phyloP scores from a whole-genome alignment of 2,888 invertebrate species.

The Steinernema hermaphroditum region DNA sequence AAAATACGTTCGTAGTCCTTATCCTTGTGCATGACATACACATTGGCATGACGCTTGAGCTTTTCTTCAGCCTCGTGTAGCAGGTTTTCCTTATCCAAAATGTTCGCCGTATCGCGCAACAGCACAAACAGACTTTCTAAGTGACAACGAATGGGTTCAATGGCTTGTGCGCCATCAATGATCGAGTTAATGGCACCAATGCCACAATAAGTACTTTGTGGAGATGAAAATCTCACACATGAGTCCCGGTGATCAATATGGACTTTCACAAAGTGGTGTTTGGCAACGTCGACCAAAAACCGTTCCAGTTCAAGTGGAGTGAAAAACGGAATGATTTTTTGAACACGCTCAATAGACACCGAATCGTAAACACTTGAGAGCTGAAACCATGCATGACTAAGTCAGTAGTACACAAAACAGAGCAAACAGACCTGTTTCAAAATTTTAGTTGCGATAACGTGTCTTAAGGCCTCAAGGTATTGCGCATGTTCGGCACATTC shows the following conservation, averaged over 20 bases:
- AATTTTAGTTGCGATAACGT: slow-evolving; percentile 79
- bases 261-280: slow-evolving; percentile 69
- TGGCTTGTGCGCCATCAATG: slow-evolving; percentile 44
- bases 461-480: slow-evolving; percentile 77
- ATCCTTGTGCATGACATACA: slow-evolving; percentile 43
- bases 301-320: slow-evolving; percentile 86
- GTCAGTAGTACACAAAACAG: too few relatives aligned
- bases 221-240: slow-evolving; percentile 79
- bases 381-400: too few relatives aligned
- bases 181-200: too few relatives aligned
- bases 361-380: slow-evolving; percentile 93
- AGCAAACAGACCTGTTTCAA: slow-evolving; percentile 77
- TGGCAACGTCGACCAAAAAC: slow-evolving; percentile 87
- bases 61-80: background rate
- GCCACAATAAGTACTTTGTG: slow-evolving; percentile 45
- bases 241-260: slow-evolving; percentile 73
- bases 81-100: slow-evolving; percentile 47
- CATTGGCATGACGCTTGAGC: slow-evolving; percentile 32
- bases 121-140: slow-evolving; percentile 57
- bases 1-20: slow-evolving; percentile 84
- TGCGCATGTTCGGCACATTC: slow-evolving; percentile 74
- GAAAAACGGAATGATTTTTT: slow-evolving; percentile 75
- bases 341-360: slow-evolving; percentile 76
- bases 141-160: slow-evolving; percentile 59
- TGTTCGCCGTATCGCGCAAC: slow-evolving; percentile 49